Percentiles rank a stretch among this genome's conserved stretches.
Conservation (phyloP, 2,888 invertebrate genomes). For the Agrypnus murinus region DNA sequence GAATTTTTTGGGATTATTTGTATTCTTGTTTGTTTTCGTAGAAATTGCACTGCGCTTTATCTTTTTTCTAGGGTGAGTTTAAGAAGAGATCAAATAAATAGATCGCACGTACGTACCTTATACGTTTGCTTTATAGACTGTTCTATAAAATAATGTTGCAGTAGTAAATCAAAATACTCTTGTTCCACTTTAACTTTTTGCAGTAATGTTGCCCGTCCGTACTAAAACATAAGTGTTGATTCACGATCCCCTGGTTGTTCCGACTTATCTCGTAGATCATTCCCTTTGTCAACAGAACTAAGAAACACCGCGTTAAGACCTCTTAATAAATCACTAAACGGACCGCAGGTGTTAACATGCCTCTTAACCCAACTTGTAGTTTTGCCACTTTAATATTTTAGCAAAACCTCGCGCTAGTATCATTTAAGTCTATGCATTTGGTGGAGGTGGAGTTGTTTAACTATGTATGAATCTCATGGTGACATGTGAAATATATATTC, state of each 20-base stretch:
- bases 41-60: too few relatives aligned
- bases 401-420: constrained; percentile 29
- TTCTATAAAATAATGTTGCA: constrained; percentile 7
- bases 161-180: constrained; percentile 30
- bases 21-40: too few relatives aligned
- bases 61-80: too few relatives aligned
- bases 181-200: constrained; percentile 43
- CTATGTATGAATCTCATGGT: constrained; percentile 38
- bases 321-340: constrained; percentile 65
- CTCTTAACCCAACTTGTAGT: constrained; percentile 58
- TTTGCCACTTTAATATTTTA: constrained; percentile 60
- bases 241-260: constrained; percentile 56
- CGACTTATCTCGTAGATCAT: constrained; percentile 56
- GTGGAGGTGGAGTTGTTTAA: constrained; percentile 39
- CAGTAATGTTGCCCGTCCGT: constrained; percentile 53
- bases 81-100: too few relatives aligned
- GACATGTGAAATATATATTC: constrained; percentile 42
- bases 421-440: constrained; percentile 38
- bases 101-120: too few relatives aligned
- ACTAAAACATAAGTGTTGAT: constrained; percentile 56
- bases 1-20: not conserved
- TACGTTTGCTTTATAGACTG: too few relatives aligned
- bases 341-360: constrained; percentile 63
- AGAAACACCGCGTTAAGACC: constrained; percentile 58
- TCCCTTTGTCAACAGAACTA: constrained; percentile 53